Evolutionary conservation across 2,888 invertebrate genomes (phyloP), one percentile per base, ranked within the genome.

Genomic region (Ochropleura plecta): DNA sequence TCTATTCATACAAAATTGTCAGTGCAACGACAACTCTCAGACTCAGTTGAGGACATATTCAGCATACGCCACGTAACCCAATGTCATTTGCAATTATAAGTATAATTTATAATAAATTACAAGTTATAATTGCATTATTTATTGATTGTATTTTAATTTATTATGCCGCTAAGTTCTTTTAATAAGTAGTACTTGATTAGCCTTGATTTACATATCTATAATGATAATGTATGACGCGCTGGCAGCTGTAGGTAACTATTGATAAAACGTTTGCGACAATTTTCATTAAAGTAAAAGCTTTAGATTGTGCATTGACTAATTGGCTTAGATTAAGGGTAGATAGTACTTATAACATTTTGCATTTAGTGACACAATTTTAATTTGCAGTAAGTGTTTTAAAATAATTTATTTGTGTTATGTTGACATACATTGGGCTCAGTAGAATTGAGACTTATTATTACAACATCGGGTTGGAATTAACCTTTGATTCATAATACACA

Each of bases 291-390:
- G 55, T 79, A 57, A 76, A 79, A 82, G 77, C 66, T 76, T 66
- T 69, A 49, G 59, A 65, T 79, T 69, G 60, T 76, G 70, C 46
- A 62, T 59, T 40, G 55, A n/a, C 76, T 76, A 70, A 76, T 79
- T 81, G 57, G 40, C 40, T 76, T 66, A 76, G 76, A 79, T 82
- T 81, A 57, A 79, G 51, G 69, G 65, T 81, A 70, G 82, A 70
- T 79, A 70, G n/a, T n/a, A 59, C 20, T 20, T 10, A 49, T 46
- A 55, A n/a, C 5, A 30, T 55, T 66, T 70, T 48, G 4, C 3
- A 60, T 60, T 44, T n/a, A n/a, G 12, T n/a, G 73, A 55, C 53
- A 69, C n/a, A n/a, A 20, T 72, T 72, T 73, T 0, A 40, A 0
- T 5, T 30, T 16, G 8, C 44, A 20, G 3, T 2, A 10, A 0